These are phyloP conservation scores for Pipistrellus pipistrellus DNA, from an alignment of 2,797 vertebrate genomes.

Conservation along the genomic window DNA sequence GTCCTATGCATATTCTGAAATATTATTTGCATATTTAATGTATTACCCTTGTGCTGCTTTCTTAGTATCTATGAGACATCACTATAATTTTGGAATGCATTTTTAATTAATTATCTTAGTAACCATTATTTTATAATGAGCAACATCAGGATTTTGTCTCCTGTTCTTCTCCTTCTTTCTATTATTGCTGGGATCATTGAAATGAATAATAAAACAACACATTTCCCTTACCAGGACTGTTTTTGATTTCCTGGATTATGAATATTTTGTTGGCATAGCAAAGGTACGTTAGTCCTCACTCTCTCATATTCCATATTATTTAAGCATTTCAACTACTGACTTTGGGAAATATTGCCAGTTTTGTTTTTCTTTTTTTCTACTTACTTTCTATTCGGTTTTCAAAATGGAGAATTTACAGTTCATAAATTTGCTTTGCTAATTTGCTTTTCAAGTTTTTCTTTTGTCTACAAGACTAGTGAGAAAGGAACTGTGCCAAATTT, in stretches of 20 bases:
- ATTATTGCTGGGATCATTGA: neutral
- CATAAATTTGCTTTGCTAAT: conserved; percentile 22
- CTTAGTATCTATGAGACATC: neutral
- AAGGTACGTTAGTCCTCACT: neutral
- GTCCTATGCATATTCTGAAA: conserved; percentile 1
- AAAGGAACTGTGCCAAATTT: neutral
- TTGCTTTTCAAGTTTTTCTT: conserved; percentile 14
- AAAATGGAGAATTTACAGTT: neutral
- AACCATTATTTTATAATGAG: neutral
- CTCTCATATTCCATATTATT: neutral
- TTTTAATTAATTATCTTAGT: neutral
- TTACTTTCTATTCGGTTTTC: neutral
- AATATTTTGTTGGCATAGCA: neutral
- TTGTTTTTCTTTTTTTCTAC: neutral
- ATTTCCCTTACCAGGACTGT: neutral
- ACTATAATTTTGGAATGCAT: neutral
- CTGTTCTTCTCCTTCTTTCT: neutral
- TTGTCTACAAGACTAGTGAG: neutral
- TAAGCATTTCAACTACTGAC: neutral
- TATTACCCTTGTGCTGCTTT: neutral
- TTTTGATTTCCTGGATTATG: neutral
- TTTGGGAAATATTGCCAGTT: neutral
- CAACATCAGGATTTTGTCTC: neutral
- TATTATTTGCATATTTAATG: neutral
- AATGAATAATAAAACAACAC: neutral